phyloP scores from a whole-genome alignment of 2,797 vertebrate species.

The Cichlasoma orientale region DNA sequence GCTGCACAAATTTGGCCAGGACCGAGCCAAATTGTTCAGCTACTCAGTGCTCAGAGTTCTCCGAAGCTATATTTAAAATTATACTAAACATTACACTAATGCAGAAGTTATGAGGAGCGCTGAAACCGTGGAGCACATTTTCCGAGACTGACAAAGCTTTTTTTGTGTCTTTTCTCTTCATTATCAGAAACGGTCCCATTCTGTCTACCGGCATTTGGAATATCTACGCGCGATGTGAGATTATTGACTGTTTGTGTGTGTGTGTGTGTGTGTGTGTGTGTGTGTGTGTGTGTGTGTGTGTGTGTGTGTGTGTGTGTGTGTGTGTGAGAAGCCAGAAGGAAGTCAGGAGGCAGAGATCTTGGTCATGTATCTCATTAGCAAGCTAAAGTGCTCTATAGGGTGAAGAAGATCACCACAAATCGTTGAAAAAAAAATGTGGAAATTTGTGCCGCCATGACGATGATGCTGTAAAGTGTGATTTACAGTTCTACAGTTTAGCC shows the following conservation, averaged over 20 bases:
- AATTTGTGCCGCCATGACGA: neutral
- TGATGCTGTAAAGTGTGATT: neutral
- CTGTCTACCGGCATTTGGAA: neutral
- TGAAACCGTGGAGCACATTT: neutral
- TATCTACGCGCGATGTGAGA: too few relatives aligned
- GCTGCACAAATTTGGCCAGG: neutral
- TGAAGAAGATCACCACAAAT: neutral
- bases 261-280: too few relatives aligned
- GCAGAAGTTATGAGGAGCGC: neutral
- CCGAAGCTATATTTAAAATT: neutral
- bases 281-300: too few relatives aligned
- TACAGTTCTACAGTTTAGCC: neutral
- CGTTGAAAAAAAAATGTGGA: neutral
- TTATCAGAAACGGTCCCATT: neutral
- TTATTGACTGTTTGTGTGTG: too few relatives aligned
- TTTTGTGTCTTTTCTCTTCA: neutral
- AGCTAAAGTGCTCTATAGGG: rapidly evolving
- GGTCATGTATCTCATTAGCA: neutral
- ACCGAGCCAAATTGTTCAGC: neutral
- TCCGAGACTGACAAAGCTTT: neutral
- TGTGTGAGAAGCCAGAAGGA: neutral
- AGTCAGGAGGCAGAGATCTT: too few relatives aligned
- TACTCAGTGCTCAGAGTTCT: neutral
- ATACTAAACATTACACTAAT: neutral
- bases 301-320: too few relatives aligned